Evolutionary conservation across 2,113 vertebrate species (phyloP), one percentile per base, ranked within the genome.

Genomic region (Uropsilus gracilis): DNA sequence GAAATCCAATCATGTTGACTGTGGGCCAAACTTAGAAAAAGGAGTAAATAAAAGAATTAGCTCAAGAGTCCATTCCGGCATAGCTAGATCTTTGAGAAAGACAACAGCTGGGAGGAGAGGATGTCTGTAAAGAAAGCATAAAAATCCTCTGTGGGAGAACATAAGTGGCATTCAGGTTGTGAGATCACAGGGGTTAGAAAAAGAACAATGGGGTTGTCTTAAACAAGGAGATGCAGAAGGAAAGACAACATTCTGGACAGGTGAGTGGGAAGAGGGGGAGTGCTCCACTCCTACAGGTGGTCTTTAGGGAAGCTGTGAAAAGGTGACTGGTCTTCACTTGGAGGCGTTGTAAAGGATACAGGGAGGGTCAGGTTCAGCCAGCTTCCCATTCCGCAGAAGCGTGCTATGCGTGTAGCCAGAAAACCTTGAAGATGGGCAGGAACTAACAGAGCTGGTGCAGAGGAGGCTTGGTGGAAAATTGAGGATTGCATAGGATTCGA

Each of bases 41-140:
- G 34, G 26, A 30, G 32, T 50, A 32, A 77, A 89, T 30, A 26
- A 83, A 73, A n/a, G 12, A 61, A 66, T 37, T 30, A 6, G 17
- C n/a, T 73, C 22, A n/a, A 37, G n/a, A 77, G 53, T 34, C 39
- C 81, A 48, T 61, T 44, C 53, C 66, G 55, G 64, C 6, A 46
- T 55, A 84, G 39, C 48, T 30, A 77, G 44, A 75, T 68, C 84
- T 93, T 22, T 64, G 53, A 50, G 71, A 44, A 84, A 84, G 76
- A 76, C 39, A 80, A 44, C 18, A 86, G 78, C 66, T 68, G 37
- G 64, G 59, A 80, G 59, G 64, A 76, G 17, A 39, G 20, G 22
- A 75, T 10, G 30, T 53, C 75, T 89, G 68, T 77, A 68, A 63
- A 37, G 5, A 42, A 76, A 37, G 12, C 6, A n/a, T 20, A 64